phyloP scores from a whole-genome alignment of 1,140 invertebrate genomes.

The Ectropis grisescens region DNA sequence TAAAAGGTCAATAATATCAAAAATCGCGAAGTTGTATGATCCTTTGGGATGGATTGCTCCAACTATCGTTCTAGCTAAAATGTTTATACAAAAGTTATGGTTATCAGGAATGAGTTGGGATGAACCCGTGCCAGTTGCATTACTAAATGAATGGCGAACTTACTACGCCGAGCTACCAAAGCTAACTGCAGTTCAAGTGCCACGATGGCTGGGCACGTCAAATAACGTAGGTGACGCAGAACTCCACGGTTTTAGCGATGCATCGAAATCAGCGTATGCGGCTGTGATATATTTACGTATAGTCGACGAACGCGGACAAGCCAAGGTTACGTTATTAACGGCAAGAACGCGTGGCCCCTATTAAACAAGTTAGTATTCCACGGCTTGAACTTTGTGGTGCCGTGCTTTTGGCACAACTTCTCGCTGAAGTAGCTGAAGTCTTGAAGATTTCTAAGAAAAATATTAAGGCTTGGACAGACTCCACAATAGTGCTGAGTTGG shows the following conservation, averaged over 20 bases:
- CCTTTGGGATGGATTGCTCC: conserved; percentile 40
- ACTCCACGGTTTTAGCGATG: background rate
- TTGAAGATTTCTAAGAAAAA: conserved; percentile 15
- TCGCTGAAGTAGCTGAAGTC: conserved; percentile 8
- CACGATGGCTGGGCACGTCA: conserved; percentile 2
- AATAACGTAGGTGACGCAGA: background rate
- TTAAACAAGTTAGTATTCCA: conserved; percentile 25
- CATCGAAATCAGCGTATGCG: background rate
- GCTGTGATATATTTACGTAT: background rate
- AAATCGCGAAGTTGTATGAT: conserved; percentile 30
- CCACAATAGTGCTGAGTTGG: conserved; percentile 39
- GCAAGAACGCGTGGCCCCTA: conserved; percentile 28
- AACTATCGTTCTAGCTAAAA: conserved; percentile 31
- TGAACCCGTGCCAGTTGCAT: conserved; percentile 11
- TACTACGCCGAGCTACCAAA: background rate
- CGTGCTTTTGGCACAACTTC: conserved; percentile 8
- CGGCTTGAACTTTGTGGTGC: conserved; percentile 34
- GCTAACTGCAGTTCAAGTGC: background rate
- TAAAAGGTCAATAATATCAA: conserved; percentile 21
- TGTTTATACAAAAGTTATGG: conserved; percentile 46
- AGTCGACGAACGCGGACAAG: conserved; percentile 6
- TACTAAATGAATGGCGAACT: conserved; percentile 1
- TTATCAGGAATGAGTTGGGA: conserved; percentile 37
- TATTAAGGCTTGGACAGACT: conserved; percentile 39
- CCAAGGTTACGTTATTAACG: conserved; percentile 2